Evolutionary conservation across 1,140 invertebrate genomes (phyloP).

Genomic region (Drosophila equinoxialis): DNA sequence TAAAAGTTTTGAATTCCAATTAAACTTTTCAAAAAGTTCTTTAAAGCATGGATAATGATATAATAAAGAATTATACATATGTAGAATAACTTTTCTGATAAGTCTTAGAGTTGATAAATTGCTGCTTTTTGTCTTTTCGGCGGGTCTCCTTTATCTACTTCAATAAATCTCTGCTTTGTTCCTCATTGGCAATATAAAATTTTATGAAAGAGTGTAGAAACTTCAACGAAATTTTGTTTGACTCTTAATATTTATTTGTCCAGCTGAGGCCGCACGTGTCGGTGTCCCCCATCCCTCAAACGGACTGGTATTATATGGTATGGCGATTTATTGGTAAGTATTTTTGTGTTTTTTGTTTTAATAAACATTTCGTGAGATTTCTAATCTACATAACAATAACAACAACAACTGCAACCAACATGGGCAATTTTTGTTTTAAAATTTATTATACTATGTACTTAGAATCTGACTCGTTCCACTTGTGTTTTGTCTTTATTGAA

Average conservation of each 20-base stretch:
- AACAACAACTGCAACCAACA: slow-evolving; percentile 35
- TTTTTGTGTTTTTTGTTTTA: not conserved
- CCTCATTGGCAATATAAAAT: too few relatives aligned
- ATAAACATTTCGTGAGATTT: slow-evolving; percentile 62
- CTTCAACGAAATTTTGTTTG: not conserved
- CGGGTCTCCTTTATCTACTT: too few relatives aligned
- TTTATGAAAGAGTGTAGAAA: not conserved
- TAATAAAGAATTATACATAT: too few relatives aligned
- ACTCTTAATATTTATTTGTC: slow-evolving; percentile 45
- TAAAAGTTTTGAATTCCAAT: too few relatives aligned
- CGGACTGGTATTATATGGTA: not conserved
- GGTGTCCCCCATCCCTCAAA: slow-evolving; percentile 34
- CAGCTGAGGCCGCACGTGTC: slow-evolving; percentile 60
- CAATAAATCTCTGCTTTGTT: too few relatives aligned
- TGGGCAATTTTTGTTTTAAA: slow-evolving; percentile 46
- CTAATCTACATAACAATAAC: slow-evolving; percentile 54
- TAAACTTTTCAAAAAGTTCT: too few relatives aligned
- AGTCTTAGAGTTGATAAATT: too few relatives aligned
- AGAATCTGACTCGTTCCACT: slow-evolving; percentile 46
- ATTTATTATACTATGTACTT: slow-evolving; percentile 39
- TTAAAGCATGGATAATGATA: too few relatives aligned
- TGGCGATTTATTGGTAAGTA: not conserved
- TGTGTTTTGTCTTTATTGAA: slow-evolving; percentile 8
- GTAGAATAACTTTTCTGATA: too few relatives aligned
- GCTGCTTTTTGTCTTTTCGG: too few relatives aligned